Base-by-base conservation (phyloP, 2,888 invertebrate species). In the Pseudanteris insignis region DNA sequence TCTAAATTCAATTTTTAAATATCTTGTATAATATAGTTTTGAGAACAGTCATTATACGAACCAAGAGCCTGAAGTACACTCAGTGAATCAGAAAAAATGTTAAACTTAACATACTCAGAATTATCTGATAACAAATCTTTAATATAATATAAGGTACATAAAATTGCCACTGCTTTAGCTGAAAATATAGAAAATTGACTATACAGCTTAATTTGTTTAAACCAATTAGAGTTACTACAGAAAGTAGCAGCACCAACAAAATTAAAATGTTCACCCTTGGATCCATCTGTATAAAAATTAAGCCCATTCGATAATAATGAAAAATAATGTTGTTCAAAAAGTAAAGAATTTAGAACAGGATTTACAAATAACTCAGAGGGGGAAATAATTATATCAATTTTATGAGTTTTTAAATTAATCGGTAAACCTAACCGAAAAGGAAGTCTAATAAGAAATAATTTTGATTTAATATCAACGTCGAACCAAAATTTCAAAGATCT, bases 261-360 rank as follows among this genome's bases (percentile, higher is more conserved):
- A 21, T 26, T 26, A 26, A 26, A 26, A 26, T 26, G 26, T 26
- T 26, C n/a, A 9, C 26, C n/a, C n/a, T n/a, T n/a, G n/a, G n/a
- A n/a, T n/a, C n/a, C n/a, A n/a, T n/a, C n/a, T n/a, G n/a, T n/a
- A n/a, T n/a, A n/a, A n/a, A n/a, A n/a, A n/a, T n/a, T n/a, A n/a
- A n/a, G n/a, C n/a, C n/a, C n/a, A n/a, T n/a, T n/a, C n/a, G n/a
- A n/a, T n/a, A n/a, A n/a, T n/a, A n/a, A n/a, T n/a, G n/a, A n/a
- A n/a, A n/a, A n/a, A 26, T 26, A 18, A 6, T 18, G 18, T 18
- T 18, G 18, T 18, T 4, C 3, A 6, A 18, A 18, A 3, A 18
- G 3, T 18, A 6, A 4, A 6, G 3, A 4, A 18, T 18, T 18
- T 6, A 18, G 6, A 18, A 4, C 6, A 6, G 18, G 18, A 18